phyloP scores from a whole-genome alignment of 2,113 vertebrate genomes.

The Chloropsis hardwickii region DNA sequence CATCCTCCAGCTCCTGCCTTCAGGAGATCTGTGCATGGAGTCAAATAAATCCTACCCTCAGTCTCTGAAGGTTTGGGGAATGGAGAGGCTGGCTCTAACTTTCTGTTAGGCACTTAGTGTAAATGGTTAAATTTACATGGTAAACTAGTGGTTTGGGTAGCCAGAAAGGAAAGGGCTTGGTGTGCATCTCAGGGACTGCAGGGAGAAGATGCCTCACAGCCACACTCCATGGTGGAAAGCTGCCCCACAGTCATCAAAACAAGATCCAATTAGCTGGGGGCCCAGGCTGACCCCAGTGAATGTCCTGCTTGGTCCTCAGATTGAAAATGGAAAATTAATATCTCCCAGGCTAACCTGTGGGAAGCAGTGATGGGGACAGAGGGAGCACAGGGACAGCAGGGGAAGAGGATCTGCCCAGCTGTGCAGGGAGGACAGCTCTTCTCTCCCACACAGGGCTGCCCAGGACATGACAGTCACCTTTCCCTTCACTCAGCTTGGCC shows the following conservation, averaged over 20 bases:
- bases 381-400: rapidly evolving
- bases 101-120: not conserved
- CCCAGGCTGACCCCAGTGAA: not conserved
- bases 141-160: not conserved
- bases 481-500: not conserved
- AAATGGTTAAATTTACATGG: not conserved
- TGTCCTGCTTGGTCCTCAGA: not conserved
- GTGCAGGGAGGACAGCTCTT: not conserved
- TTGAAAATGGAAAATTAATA: not conserved
- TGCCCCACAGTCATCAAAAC: not conserved
- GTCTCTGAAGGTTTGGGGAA: not conserved
- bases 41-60: rapidly evolving
- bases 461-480: not conserved
- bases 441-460: not conserved
- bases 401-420: not conserved
- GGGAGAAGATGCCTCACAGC: not conserved
- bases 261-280: not conserved
- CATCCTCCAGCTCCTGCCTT: not conserved
- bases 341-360: not conserved
- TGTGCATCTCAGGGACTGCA: not conserved
- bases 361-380: not conserved
- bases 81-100: not conserved
- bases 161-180: not conserved
- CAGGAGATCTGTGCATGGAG: not conserved
- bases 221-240: not conserved